phyloP scores from a whole-genome alignment of 2,113 vertebrate species.

The Noturus placidus region DNA sequence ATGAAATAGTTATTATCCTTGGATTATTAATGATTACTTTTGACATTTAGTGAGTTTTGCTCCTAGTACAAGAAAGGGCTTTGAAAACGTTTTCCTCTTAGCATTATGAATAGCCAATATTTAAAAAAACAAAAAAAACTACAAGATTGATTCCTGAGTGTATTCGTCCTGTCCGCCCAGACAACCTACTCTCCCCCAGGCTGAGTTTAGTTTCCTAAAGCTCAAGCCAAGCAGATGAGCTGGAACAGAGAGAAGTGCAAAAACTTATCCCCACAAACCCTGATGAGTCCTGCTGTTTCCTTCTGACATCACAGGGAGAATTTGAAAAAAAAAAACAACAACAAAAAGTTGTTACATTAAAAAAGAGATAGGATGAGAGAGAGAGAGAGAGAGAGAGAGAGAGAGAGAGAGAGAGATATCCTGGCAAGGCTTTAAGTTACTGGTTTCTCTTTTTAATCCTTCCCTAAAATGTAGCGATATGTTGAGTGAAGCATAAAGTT shows the following conservation, averaged over 20 bases:
- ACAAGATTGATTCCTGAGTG: slow-evolving; percentile 18
- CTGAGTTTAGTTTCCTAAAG: slow-evolving; percentile 15
- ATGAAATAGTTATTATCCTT: not conserved
- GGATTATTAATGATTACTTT: not conserved
- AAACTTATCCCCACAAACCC: not conserved
- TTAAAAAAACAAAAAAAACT: not conserved
- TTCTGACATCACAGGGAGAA: slow-evolving; percentile 23
- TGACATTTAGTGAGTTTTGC: not conserved
- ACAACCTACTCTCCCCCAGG: slow-evolving; percentile 39
- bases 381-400: not conserved
- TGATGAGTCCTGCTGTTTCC: slow-evolving; percentile 16
- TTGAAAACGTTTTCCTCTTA: not conserved
- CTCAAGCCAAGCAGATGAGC: slow-evolving; percentile 2
- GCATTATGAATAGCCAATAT: slow-evolving; percentile 1
- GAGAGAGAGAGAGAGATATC: slow-evolving; percentile 37
- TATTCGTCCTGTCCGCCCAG: slow-evolving; percentile 35
- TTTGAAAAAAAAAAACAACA: slow-evolving; percentile 11
- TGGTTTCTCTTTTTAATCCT: slow-evolving; percentile 73
- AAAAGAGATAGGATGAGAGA: not conserved
- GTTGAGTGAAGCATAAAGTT: slow-evolving; percentile 57
- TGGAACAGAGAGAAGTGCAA: not conserved
- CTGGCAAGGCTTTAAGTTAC: slow-evolving; percentile 66
- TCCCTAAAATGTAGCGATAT: slow-evolving; percentile 63
- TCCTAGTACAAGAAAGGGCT: not conserved
- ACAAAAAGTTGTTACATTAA: not conserved